Base-by-base conservation (phyloP, 2,797 vertebrate genomes). In the Sus cebifrons region DNA sequence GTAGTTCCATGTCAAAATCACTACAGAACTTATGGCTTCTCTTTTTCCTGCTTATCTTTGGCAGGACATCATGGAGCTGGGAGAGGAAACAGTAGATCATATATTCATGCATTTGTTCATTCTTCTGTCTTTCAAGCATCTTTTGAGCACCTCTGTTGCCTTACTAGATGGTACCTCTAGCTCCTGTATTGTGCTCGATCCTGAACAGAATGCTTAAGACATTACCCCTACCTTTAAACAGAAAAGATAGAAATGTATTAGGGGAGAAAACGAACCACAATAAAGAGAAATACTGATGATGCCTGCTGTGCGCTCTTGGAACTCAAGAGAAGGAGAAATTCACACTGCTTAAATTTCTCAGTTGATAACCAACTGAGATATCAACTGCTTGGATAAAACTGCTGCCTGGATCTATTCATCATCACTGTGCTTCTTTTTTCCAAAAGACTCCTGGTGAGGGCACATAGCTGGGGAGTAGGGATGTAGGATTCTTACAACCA, bases 1-100 rank as follows among this genome's bases (percentile, higher is more conserved):
- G 97, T 96, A 96, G 83, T 93, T 85, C 74, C 83, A 36, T 91
- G 70, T 82, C 71, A 68, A 88, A 96, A 96, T 83, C 91, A 44
- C 32, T 71, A 58, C 27, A 49, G 44, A 65, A 32, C 32, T 84
- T 60, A 60, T 40, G 71, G 29, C n/a, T 90, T 88, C 58, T 75
- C 54, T 14, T 79, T 86, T 49, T 93, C 40, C 56, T 56, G 36
- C 14, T 54, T 54, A 9, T 40, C n/a, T 17, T 75, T 36, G 58
- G 81, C 18, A 77, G 44, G 73, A 12, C 36, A 29, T 73, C 15
- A 0, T 13, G 21, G 65, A 21, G 11, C 58, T 44, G 1, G 32
- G 60, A 79, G 81, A 93, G 6, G 78, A 78, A 36, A 60, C 7
- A 29, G 13, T 29, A 60, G 32, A 62, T 79, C n/a, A 44, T n/a